Conservation (phyloP, 2,797 vertebrate species). For the Todus mexicanus region DNA sequence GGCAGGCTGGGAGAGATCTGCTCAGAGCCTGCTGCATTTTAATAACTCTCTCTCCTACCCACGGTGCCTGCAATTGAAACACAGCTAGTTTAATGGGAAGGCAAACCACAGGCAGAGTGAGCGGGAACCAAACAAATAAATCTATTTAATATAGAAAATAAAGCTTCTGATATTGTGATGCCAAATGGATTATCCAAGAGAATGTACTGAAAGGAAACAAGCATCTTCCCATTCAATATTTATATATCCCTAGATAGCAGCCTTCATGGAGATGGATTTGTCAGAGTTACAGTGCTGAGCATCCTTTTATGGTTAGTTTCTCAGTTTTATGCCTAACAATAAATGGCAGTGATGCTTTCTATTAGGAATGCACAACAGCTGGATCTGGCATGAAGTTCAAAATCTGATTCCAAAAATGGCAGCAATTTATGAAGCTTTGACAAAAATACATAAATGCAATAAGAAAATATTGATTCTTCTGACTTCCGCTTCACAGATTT, state of each 20-base stretch:
- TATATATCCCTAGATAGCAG: conserved; percentile 45
- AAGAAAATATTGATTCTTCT: conserved; percentile 59
- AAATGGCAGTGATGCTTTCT: conserved; percentile 5
- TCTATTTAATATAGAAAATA: conserved; percentile 42
- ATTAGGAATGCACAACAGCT: conserved; percentile 41
- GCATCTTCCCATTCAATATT: conserved; percentile 42
- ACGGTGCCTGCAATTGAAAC: background rate
- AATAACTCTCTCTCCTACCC: background rate
- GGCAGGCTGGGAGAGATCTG: background rate
- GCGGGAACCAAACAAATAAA: background rate
- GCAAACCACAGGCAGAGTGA: background rate
- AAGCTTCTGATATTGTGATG: conserved; percentile 25
- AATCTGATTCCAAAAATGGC: conserved; percentile 43
- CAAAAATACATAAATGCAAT: conserved; percentile 46
- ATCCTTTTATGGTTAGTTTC: conserved; percentile 53
- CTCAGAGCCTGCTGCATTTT: background rate
- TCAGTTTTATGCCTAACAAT: conserved; percentile 61
- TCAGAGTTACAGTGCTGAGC: conserved; percentile 44
- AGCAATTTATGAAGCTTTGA: conserved; percentile 46
- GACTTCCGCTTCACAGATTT: background rate
- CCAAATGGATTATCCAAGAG: conserved; percentile 34
- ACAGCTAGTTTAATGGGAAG: background rate
- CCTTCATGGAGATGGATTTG: conserved; percentile 47
- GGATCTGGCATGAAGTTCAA: conserved; percentile 40
- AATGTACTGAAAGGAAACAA: conserved; percentile 44